Conservation (phyloP, 2,113 vertebrate species). For the Microcebus tavaratra region DNA sequence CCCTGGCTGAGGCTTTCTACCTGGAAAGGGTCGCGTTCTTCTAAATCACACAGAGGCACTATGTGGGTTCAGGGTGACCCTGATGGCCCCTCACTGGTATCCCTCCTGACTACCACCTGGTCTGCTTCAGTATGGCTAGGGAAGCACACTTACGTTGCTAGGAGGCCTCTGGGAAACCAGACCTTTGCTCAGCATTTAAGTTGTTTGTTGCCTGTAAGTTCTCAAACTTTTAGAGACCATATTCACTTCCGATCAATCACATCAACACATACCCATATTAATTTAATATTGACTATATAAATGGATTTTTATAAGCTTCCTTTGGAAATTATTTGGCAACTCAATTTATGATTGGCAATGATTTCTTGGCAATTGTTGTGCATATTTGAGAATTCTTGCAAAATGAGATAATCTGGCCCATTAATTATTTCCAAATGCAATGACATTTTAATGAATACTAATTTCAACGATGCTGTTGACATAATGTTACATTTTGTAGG, state of each 20-base stretch:
- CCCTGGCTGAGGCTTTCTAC: neutral
- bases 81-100: neutral
- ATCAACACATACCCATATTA: neutral
- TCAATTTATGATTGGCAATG: conserved; percentile 45
- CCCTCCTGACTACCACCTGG: neutral
- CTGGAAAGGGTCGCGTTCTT: neutral
- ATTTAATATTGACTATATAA: conserved; percentile 10
- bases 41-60: neutral
- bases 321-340: conserved; percentile 55
- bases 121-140: neutral
- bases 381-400: conserved; percentile 50
- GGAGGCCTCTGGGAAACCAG: neutral
- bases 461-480: conserved; percentile 62
- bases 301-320: conserved; percentile 36
- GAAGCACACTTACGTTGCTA: neutral
- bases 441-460: conserved; percentile 64
- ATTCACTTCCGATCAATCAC: neutral
- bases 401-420: conserved; percentile 53
- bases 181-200: neutral
- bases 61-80: neutral
- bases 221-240: neutral
- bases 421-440: conserved; percentile 62
- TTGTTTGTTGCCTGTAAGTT: neutral
- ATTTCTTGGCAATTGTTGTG: conserved; percentile 53
- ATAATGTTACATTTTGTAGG: conserved; percentile 51